Percentiles rank a stretch among this genome's conserved stretches.
These are phyloP conservation scores for Synanthedon andrenaeformis DNA, from an alignment of 2,888 invertebrate genomes.

Conservation along the genomic window DNA sequence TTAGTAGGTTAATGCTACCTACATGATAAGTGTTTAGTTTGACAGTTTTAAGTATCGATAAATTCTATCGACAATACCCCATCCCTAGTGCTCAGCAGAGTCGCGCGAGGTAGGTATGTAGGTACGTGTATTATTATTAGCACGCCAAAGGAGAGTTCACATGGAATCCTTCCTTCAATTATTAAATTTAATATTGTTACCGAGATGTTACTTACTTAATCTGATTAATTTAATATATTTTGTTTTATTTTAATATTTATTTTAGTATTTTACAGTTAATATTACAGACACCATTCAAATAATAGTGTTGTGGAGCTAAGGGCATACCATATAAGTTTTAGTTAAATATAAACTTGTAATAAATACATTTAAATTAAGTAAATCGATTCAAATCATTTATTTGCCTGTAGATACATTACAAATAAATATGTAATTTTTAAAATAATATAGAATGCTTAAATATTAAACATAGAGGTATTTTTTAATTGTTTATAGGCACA, in stretches of 20 bases:
- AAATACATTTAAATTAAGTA: neutral
- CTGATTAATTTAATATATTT: too few species aligned
- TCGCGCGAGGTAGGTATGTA: conserved; percentile 41
- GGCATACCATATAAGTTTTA: too few species aligned
- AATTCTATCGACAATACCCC: conserved; percentile 1
- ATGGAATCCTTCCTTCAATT: conserved; percentile 10
- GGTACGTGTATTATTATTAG: conserved; percentile 60
- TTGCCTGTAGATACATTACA: neutral
- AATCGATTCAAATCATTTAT: neutral
- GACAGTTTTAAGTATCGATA: neutral
- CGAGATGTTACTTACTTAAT: neutral
- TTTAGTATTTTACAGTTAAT: too few species aligned
- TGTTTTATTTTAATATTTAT: too few species aligned
- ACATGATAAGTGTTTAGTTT: too few species aligned
- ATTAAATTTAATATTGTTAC: neutral
- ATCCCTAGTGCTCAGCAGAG: conserved; percentile 14
- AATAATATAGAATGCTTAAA: too few species aligned
- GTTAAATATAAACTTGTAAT: too few species aligned
- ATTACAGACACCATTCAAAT: too few species aligned
- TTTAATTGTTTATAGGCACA: too few species aligned
- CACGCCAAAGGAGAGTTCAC: conserved; percentile 32
- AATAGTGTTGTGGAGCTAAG: too few species aligned
- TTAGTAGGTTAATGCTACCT: too few species aligned
- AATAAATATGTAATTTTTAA: neutral
- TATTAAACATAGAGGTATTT: too few species aligned